Conservation (phyloP, 2,797 vertebrate species). For the Tenualosa ilisha region DNA sequence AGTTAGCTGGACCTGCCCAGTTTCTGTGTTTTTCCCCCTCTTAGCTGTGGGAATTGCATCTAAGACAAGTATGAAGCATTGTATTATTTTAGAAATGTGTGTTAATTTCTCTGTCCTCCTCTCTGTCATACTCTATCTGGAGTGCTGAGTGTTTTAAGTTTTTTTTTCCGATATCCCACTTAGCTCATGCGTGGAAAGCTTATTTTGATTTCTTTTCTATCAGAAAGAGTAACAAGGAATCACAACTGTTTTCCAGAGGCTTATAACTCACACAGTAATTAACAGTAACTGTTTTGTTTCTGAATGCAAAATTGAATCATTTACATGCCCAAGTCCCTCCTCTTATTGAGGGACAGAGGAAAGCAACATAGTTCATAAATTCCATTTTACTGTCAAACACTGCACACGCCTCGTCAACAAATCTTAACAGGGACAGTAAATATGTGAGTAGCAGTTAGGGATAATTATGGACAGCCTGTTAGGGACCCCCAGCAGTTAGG, state of each 20-base stretch:
- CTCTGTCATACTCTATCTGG: not conserved
- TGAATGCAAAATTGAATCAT: not conserved
- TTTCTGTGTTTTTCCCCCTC: not conserved
- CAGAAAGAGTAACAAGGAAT: not conserved
- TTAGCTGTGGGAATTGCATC: not conserved
- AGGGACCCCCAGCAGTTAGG: not conserved
- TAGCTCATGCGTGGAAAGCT: not conserved
- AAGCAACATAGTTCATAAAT: not conserved
- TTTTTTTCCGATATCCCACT: not conserved
- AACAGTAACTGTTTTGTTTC: not conserved
- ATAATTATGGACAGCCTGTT: not conserved
- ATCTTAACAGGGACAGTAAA: not conserved
- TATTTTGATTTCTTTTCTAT: not conserved
- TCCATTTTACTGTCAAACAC: not conserved
- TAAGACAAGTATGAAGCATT: not conserved
- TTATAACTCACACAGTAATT: not conserved
- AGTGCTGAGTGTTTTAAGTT: not conserved
- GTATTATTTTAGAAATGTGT: not conserved
- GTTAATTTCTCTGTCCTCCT: no score
- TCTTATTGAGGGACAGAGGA: not conserved
- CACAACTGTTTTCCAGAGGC: not conserved
- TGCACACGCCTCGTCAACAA: not conserved
- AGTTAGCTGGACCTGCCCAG: not conserved
- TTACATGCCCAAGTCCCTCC: not conserved
- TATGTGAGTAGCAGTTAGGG: not conserved